These are phyloP conservation scores for Ryuthela nishihirai DNA, from an alignment of 2,888 invertebrate genomes.

Conservation along the genomic window DNA sequence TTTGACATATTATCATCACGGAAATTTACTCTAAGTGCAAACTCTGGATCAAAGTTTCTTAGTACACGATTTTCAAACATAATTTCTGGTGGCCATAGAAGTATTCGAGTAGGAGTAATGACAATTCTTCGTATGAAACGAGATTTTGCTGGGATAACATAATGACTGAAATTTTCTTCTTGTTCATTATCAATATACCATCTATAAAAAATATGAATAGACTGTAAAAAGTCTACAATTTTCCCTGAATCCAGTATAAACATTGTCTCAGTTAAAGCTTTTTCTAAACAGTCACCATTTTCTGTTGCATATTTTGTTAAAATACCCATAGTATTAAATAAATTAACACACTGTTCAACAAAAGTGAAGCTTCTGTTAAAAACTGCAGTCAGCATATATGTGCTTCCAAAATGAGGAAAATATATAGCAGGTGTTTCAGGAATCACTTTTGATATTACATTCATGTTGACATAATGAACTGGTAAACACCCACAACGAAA, in stretches of 20 bases:
- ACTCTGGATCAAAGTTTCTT: conserved; percentile 35
- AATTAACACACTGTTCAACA: conserved; percentile 2
- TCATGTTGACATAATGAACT: conserved; percentile 9
- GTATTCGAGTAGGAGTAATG: conserved; percentile 19
- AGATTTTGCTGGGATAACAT: conserved; percentile 21
- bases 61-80: conserved; percentile 27
- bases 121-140: conserved; percentile 25
- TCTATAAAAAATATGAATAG: conserved; percentile 2
- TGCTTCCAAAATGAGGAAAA: conserved; percentile 15
- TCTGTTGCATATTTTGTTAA: too few species aligned
- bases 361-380: conserved; percentile 23
- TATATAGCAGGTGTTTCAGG: background rate
- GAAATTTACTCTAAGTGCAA: conserved; percentile 30
- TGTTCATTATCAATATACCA: conserved; percentile 8
- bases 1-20: conserved; percentile 33
- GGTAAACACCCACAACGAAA: conserved; percentile 14
- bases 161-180: conserved; percentile 13
- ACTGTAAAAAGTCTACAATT: conserved; percentile 16
- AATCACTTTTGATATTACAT: background rate
- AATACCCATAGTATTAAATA: too few species aligned
- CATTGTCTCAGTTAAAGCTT: conserved; percentile 17
- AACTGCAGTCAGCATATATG: conserved; percentile 20
- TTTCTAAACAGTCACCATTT: conserved; percentile 6
- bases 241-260: conserved; percentile 21
- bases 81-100: conserved; percentile 29